Base-by-base conservation (phyloP, 2,113 vertebrate species). In the Oreochromis spilurus region DNA sequence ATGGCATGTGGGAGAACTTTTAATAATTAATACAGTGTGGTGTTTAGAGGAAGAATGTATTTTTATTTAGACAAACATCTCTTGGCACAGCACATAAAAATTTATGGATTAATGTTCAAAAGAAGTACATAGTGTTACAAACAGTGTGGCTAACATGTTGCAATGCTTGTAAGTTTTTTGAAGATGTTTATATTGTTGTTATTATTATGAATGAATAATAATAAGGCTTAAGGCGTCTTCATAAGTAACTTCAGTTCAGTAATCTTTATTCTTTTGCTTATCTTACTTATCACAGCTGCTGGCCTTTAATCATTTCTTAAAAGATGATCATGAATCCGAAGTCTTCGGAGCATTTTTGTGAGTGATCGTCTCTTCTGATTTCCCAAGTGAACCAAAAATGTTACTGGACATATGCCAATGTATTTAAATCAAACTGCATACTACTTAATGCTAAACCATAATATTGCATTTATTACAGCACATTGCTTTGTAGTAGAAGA, bases 211-310 rank as follows among this genome's bases (percentile, higher is more conserved):
- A 77, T 77, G 24, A 52, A 52, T 52, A 52, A 31, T 48, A 72
- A 72, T 45, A 17, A 77, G 26, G 4, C 3, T 31, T n/a, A 50
- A 50, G 6, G 6, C 1, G 4, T n/a, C 45, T n/a, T 13, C 6
- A 0, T 6, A 13, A 60, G 24, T 21, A 6, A 29, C 21, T 8
- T 6, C 21, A 80, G 11, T 29, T 29, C 0, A 1, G 17, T 26
- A 26, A 48, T 55, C n/a, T 52, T 40, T 4, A 43, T 31, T 31
- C 7, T 21, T 60, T 24, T 11, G 31, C 75, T 13, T 11, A 52
- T 3, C 53, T 80, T 78, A 8, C 67, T 83, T 81, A 3, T 16
- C 77, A 72, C 83, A 88, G 85, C 87, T 91, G 89, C 83, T 53
- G 48, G 2, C 55, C 5, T 53, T 89, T 53, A 40, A 81, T 48